phyloP scores from a whole-genome alignment of 1,140 invertebrate species.

The Drosophila navojoa region DNA sequence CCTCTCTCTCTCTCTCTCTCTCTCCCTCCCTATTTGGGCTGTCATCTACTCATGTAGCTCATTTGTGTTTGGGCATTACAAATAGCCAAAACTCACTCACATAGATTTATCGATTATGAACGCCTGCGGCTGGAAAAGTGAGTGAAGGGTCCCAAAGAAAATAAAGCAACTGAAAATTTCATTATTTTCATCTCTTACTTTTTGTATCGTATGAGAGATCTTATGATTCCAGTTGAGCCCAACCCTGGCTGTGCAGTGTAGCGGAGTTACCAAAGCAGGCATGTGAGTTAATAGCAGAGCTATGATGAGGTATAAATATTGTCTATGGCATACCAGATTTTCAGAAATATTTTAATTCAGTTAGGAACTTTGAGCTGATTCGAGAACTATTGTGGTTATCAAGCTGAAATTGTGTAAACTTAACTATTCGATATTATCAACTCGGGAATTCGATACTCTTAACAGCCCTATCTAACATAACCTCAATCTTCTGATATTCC shows the following conservation, averaged over 20 bases:
- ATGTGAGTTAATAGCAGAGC: not conserved
- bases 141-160: slow-evolving; percentile 17
- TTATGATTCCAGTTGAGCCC: slow-evolving; percentile 21
- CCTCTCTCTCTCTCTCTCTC: not conserved
- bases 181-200: slow-evolving; percentile 42
- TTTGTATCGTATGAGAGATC: slow-evolving; percentile 54
- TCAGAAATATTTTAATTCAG: too few relatives aligned
- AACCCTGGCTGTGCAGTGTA: slow-evolving; percentile 5
- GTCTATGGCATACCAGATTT: not conserved
- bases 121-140: slow-evolving; percentile 52
- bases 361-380: not conserved
- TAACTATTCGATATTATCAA: not conserved
- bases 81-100: slow-evolving; percentile 44
- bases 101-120: slow-evolving; percentile 74
- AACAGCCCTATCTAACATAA: too few relatives aligned
- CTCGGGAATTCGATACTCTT: not conserved
- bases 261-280: not conserved
- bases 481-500: too few relatives aligned
- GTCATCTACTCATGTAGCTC: slow-evolving; percentile 22
- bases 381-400: not conserved
- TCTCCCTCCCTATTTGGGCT: not conserved
- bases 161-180: slow-evolving; percentile 63
- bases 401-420: too few relatives aligned
- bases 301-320: too few relatives aligned
- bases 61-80: slow-evolving; percentile 64